Evolutionary conservation across 2,113 vertebrate genomes (phyloP).

Genomic region (Oncorhynchus kisutch): DNA sequence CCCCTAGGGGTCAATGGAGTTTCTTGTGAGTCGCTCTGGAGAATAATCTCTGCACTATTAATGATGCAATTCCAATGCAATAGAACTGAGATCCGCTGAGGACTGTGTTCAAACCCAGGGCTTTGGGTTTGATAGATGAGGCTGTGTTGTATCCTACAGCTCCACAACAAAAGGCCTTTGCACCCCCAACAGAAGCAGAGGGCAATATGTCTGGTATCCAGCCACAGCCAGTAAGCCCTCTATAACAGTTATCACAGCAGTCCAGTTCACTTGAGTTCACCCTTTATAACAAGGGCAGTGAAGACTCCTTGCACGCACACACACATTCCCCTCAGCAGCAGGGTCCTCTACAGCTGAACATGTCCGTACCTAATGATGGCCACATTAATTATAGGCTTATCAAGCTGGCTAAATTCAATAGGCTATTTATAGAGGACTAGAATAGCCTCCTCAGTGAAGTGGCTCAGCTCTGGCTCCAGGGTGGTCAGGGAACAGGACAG

Average conservation of each 20-base stretch:
- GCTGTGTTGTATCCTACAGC: slow-evolving; percentile 41
- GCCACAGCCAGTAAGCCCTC: too few species aligned
- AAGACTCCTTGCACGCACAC: slow-evolving; percentile 30
- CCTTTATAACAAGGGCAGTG: slow-evolving; percentile 47
- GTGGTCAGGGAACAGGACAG: slow-evolving; percentile 30
- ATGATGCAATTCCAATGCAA: slow-evolving; percentile 70
- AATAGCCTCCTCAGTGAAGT: slow-evolving; percentile 41
- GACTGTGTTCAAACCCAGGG: slow-evolving; percentile 2
- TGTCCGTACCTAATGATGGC: slow-evolving; percentile 62
- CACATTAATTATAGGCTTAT: slow-evolving; percentile 75
- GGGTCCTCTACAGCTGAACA: slow-evolving; percentile 56
- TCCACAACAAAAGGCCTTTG: slow-evolving; percentile 26
- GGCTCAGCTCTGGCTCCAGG: slow-evolving; percentile 9
- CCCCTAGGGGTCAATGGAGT: slow-evolving; percentile 67
- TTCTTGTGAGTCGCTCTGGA: slow-evolving; percentile 51
- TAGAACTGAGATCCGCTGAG: slow-evolving; percentile 46
- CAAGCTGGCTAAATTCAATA: slow-evolving; percentile 62
- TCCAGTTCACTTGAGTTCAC: slow-evolving; percentile 21
- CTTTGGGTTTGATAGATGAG: slow-evolving; percentile 45
- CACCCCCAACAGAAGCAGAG: too few species aligned
- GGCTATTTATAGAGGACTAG: slow-evolving; percentile 66
- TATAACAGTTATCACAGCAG: too few species aligned
- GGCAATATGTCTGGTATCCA: too few species aligned
- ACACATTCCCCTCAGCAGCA: slow-evolving; percentile 39
- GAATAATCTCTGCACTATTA: slow-evolving; percentile 66